A percentile compares a stretch with the other conserved stretches of the same genome.
phyloP scores from a whole-genome alignment of 2,797 vertebrate genomes.

The Betta splendens region DNA sequence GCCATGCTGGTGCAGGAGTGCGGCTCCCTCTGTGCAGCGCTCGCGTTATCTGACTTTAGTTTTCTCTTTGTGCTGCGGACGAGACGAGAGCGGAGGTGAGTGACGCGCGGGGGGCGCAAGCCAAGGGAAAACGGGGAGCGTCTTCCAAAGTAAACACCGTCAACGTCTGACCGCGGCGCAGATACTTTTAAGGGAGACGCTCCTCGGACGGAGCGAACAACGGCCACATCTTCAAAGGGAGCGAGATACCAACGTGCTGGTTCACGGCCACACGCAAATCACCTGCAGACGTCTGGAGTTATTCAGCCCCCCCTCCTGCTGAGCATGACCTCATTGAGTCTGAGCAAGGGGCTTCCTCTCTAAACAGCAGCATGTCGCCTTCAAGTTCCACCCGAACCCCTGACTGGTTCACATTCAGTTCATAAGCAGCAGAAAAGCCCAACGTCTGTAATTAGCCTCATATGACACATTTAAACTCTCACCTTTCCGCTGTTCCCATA shows the following conservation, averaged over 20 bases:
- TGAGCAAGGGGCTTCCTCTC: slow-evolving; percentile 50
- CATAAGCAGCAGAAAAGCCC: not conserved
- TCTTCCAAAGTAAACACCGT: slow-evolving; percentile 3
- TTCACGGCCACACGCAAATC: slow-evolving; percentile 5
- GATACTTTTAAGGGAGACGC: slow-evolving; percentile 12
- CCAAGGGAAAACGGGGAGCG: too few relatives aligned
- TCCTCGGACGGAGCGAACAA: slow-evolving; percentile 4
- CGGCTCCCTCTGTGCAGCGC: slow-evolving; percentile 55
- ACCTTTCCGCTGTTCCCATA: slow-evolving; percentile 84
- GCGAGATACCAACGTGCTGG: slow-evolving; percentile 9
- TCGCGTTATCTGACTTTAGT: slow-evolving; percentile 60
- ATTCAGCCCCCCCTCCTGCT: slow-evolving; percentile 3
- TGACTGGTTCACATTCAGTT: not conserved
- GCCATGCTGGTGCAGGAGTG: slow-evolving; percentile 69
- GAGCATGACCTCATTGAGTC: slow-evolving; percentile 50
- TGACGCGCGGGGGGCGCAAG: too few relatives aligned
- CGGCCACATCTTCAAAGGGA: slow-evolving; percentile 12
- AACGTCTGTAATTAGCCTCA: slow-evolving; percentile 26
- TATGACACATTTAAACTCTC: too few relatives aligned
- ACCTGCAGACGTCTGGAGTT: slow-evolving; percentile 20
- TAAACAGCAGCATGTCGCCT: slow-evolving; percentile 32
- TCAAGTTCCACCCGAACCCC: slow-evolving; percentile 2
- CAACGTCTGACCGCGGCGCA: slow-evolving; percentile 16
- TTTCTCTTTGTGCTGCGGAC: slow-evolving; percentile 78
- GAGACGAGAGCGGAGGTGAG: slow-evolving; percentile 53